Percentiles rank a stretch among this genome's conserved stretches.
These are phyloP conservation scores for Proisotoma minuta DNA, from an alignment of 2,888 invertebrate genomes.

Conservation along the genomic window DNA sequence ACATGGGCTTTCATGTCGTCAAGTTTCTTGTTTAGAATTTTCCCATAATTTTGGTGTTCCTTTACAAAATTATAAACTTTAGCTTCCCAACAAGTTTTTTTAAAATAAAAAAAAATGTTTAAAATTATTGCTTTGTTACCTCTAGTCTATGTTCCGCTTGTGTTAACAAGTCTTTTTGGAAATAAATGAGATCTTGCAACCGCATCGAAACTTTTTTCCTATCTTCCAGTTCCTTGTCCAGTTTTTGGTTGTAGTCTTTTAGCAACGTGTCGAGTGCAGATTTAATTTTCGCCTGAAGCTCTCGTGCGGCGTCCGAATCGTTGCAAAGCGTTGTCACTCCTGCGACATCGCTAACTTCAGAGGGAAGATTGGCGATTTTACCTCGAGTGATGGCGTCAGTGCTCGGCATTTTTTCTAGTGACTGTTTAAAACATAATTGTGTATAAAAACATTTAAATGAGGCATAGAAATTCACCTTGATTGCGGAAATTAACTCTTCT, in stretches of 20 bases:
- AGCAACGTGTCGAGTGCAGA: slow-evolving; percentile 81
- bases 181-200: slow-evolving; percentile 79
- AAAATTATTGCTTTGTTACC: slow-evolving; percentile 59
- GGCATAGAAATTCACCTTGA: slow-evolving; percentile 54
- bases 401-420: slow-evolving; percentile 89
- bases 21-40: slow-evolving; percentile 35
- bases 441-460: not conserved
- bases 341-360: slow-evolving; percentile 87
- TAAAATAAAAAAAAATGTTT: slow-evolving; percentile 21
- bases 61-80: no score
- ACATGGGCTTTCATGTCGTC: slow-evolving; percentile 73
- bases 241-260: slow-evolving; percentile 80
- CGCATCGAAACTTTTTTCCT: slow-evolving; percentile 77
- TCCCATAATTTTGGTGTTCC: slow-evolving; percentile 64
- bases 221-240: slow-evolving; percentile 83
- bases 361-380: slow-evolving; percentile 86
- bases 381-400: slow-evolving; percentile 89
- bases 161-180: slow-evolving; percentile 76
- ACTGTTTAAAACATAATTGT: slow-evolving; percentile 55
- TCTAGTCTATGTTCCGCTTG: slow-evolving; percentile 83
- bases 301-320: slow-evolving; percentile 74
- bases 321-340: slow-evolving; percentile 66
- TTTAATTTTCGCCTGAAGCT: slow-evolving; percentile 74
- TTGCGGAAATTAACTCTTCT: slow-evolving; percentile 79
- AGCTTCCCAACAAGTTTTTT: no score